Percentiles rank a stretch among this genome's conserved stretches.
Evolutionary conservation across 2,113 vertebrate genomes (phyloP).

Genomic region (Periophthalmus modestus): DNA sequence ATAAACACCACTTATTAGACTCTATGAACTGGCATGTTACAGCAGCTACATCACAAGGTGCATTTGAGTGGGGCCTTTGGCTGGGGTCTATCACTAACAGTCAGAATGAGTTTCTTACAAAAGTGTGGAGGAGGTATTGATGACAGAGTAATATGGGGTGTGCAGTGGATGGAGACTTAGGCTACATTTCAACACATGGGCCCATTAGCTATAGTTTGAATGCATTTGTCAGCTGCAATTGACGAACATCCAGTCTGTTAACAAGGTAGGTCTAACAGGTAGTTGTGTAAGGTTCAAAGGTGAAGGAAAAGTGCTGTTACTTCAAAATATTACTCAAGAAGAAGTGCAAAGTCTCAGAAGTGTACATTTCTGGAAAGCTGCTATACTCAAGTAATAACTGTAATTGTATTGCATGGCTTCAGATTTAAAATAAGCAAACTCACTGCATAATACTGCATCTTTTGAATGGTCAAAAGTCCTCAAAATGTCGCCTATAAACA

Average conservation of each 20-base stretch:
- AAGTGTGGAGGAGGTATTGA: slow-evolving; percentile 48
- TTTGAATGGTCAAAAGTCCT: too few species aligned
- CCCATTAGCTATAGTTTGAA: slow-evolving; percentile 30
- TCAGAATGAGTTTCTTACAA: slow-evolving; percentile 42
- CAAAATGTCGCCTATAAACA: too few species aligned
- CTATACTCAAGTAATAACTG: too few species aligned
- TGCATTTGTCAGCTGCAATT: slow-evolving; percentile 26
- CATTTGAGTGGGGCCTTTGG: slow-evolving; percentile 36
- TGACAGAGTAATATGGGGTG: slow-evolving; percentile 55
- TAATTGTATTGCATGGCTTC: too few species aligned
- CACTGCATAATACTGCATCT: too few species aligned
- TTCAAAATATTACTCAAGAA: too few species aligned
- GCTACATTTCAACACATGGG: slow-evolving; percentile 18
- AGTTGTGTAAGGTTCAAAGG: background rate
- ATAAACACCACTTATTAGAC: slow-evolving; percentile 65
- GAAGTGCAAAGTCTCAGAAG: too few species aligned
- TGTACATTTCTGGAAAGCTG: too few species aligned
- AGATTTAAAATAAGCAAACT: too few species aligned
- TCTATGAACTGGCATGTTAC: slow-evolving; percentile 43
- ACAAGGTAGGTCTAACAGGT: background rate
- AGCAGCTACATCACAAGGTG: slow-evolving; percentile 47
- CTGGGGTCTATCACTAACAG: slow-evolving; percentile 57
- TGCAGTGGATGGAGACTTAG: slow-evolving; percentile 27
- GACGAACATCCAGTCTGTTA: slow-evolving; percentile 26
- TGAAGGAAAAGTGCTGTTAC: too few species aligned